Evolutionary conservation across 2,797 vertebrate species (phyloP), one percentile per base, ranked within the genome.

Genomic region (Zenarchopterus dispar): DNA sequence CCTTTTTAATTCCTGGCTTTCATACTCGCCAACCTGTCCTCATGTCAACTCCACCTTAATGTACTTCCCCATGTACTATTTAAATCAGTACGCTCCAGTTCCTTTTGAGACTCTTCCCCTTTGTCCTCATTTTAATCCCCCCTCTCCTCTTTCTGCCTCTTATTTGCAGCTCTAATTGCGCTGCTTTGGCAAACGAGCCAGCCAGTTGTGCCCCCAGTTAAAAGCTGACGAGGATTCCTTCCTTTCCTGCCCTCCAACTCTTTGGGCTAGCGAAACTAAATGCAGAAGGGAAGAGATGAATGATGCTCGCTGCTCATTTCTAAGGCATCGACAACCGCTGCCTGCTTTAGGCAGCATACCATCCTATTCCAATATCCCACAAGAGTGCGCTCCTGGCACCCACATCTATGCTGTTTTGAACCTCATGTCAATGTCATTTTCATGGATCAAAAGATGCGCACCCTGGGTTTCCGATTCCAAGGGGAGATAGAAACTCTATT

Each of bases 61-160:
- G 76, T 84, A 75, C 85, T 58, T 79, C 86, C 82, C 62, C 49
- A 21, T 77, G 85, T 77, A 70, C 75, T 63, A 63, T 80, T 88
- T 83, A 89, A 88, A 90, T 79, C 80, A 69, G 69, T 71, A 10
- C 43, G 77, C 84, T 84, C 81, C 65, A 80, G 23, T 84, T 86
- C 78, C 62, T 62, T 54, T 48, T 5, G 47, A 58, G 50, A 58
- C 67, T 64, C 52, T 50, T 59, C 58, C 41, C 36, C 67, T 75
- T 75, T 66, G 62, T 78, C 79, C 59, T 67, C 73, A 28, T 55
- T 70, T 54, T 54, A 18, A 67, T 28, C 0, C 48, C 54, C 8
- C 44, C 49, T 66, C 69, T 66, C 57, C 67, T 67, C 54, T 42
- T 60, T 57, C 69, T 48, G 42, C 67, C 77, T 81, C 78, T 62